Base-by-base conservation (phyloP, 1,140 invertebrate species). In the Cydia pomonella region DNA sequence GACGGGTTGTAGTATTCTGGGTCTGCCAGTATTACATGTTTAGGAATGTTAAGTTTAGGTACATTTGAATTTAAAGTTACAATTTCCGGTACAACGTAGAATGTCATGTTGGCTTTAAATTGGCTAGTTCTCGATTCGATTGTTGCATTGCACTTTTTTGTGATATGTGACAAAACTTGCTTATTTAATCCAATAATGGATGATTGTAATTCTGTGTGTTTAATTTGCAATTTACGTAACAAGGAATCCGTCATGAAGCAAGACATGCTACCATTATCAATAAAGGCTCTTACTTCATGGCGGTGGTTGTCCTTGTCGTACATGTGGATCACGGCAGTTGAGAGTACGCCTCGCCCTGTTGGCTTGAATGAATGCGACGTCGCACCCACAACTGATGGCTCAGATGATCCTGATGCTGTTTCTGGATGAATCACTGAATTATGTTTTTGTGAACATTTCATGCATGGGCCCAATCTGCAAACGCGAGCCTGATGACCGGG, bases 21-120 rank as follows among this genome's bases (percentile, higher is more conserved):
- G 74, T 84, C 81, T 4, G 83, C 78, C 53, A 84, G 25, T 29
- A 16, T n/a, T n/a, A 73, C 6, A 2, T 73, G 47, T 73, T 3
- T 29, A 4, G 72, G 33, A 1, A 73, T 73, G 16, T 73, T 50
- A 5, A 73, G 44, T 47, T 73, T 50, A 47, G 38, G 71, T 73
- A 73, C 27, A 73, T 41, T 50, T 23, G 38, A 23, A 10, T 18
- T 21, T n/a, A 73, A 44, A 7, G 38, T 50, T 27, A 25, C 47
- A 73, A 59, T 59, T 23, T 59, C 53, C 23, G 47, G 47, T 13
- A 73, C n/a, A 38, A 73, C 23, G 12, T 53, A 29, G 23, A 50
- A 73, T 38, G n/a, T 21, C 3, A 73, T 27, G 23, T 50, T 21
- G 5, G 47, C 25, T 21, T 50, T 73, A 25, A 25, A 73, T 29